Percentiles rank a stretch among this genome's conserved stretches.
phyloP scores from a whole-genome alignment of 2,888 invertebrate genomes.

The Tanypteryx hageni region DNA sequence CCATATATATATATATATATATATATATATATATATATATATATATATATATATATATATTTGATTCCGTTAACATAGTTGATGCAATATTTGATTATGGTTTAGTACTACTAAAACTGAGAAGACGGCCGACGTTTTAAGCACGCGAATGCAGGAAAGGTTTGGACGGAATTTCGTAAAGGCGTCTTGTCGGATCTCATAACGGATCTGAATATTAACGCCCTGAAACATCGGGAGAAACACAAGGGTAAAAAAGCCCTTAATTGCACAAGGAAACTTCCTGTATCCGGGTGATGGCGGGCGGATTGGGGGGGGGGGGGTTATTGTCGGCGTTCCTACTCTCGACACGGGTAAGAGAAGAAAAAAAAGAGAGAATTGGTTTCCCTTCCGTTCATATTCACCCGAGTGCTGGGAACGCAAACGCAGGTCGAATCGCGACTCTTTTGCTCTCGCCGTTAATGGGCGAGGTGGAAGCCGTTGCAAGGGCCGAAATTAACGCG shows the following conservation, averaged over 20 bases:
- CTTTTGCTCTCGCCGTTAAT: neutral
- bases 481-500: slow-evolving; percentile 16
- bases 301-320: no score
- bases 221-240: neutral
- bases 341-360: neutral
- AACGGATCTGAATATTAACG: neutral
- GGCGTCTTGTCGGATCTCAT: no score
- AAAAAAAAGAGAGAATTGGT: neutral
- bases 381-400: neutral
- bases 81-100: no score
- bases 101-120: no score
- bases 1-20: no score
- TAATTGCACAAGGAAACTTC: neutral
- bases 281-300: no score
- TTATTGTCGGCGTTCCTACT: neutral
- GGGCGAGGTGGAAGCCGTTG: neutral
- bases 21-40: no score
- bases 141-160: no score
- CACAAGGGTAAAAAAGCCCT: neutral
- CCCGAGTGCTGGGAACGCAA: neutral
- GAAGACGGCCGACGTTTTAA: no score
- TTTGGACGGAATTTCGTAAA: no score
- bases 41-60: no score
- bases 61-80: no score
- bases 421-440: neutral